These are phyloP conservation scores for Bilobella aurantiaca DNA, from an alignment of 1,140 invertebrate genomes.

Conservation along the genomic window DNA sequence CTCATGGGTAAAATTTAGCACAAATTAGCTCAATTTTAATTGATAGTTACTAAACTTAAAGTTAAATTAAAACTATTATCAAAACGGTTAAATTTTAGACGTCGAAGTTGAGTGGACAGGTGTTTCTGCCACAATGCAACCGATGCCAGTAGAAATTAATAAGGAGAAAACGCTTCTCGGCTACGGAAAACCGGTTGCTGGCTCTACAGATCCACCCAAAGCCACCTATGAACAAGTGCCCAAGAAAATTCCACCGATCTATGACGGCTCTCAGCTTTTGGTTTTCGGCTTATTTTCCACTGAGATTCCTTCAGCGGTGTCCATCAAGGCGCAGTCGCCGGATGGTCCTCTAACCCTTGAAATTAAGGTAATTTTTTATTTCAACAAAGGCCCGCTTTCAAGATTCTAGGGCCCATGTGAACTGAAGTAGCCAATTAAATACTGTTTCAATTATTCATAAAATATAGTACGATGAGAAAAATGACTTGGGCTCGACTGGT, in stretches of 20 bases:
- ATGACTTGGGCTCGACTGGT: slow-evolving; percentile 16
- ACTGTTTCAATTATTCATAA: not conserved
- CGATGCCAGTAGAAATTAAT: slow-evolving; percentile 7
- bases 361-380: slow-evolving; percentile 14
- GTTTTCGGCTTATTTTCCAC: slow-evolving; percentile 25
- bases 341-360: slow-evolving; percentile 25
- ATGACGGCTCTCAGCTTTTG: slow-evolving; percentile 28
- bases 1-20: slow-evolving; percentile 34
- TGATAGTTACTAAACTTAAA: not conserved
- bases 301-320: slow-evolving; percentile 14
- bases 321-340: slow-evolving; percentile 26
- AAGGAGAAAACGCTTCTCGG: slow-evolving; percentile 27
- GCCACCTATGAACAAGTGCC: slow-evolving; percentile 19
- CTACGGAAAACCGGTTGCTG: slow-evolving; percentile 24
- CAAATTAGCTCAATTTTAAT: slow-evolving; percentile 4
- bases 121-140: not conserved
- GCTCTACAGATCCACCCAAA: not conserved
- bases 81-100: slow-evolving; percentile 7
- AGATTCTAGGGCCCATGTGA: slow-evolving; percentile 4
- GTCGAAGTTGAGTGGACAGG: slow-evolving; percentile 18
- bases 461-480: slow-evolving; percentile 11
- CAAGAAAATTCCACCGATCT: slow-evolving; percentile 27
- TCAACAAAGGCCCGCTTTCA: slow-evolving; percentile 11
- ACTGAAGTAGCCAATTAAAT: too few relatives aligned
- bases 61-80: too few relatives aligned